Evolutionary conservation across 2,888 invertebrate species (phyloP).

Genomic region (Mesorhabditis spiculigera): DNA sequence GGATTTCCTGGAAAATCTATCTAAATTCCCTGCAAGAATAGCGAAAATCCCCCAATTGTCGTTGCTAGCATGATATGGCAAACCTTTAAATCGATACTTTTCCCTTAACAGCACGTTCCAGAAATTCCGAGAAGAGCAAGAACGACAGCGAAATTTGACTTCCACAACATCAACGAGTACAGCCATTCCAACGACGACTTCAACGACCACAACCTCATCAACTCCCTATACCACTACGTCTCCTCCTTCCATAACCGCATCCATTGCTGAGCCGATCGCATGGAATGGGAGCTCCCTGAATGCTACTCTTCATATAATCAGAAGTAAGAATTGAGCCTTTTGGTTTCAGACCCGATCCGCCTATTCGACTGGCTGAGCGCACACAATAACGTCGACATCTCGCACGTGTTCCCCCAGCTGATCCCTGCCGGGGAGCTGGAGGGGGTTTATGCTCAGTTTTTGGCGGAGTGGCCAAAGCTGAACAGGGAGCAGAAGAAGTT

Average conservation of each 20-base stretch:
- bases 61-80: too few relatives aligned
- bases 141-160: too few relatives aligned
- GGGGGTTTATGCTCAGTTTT: conserved; percentile 26
- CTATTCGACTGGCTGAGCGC: conserved; percentile 46
- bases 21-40: too few relatives aligned
- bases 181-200: too few relatives aligned
- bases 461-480: conserved; percentile 40
- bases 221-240: too few relatives aligned
- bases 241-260: background rate
- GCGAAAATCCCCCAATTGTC: too few relatives aligned
- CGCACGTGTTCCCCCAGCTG: conserved; percentile 40
- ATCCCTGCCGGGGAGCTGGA: conserved; percentile 30
- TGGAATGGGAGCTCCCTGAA: conserved; percentile 4
- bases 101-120: too few relatives aligned
- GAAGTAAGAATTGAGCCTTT: conserved; percentile 11
- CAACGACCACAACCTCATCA: too few relatives aligned
- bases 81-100: too few relatives aligned
- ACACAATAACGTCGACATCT: conserved; percentile 40
- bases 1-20: too few relatives aligned
- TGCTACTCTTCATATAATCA: background rate
- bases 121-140: too few relatives aligned
- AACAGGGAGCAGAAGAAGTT: conserved; percentile 32
- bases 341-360: conserved; percentile 53
- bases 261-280: background rate
- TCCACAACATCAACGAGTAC: too few relatives aligned